Base-by-base conservation (phyloP, 1,140 invertebrate genomes). In the Monomorium pharaonis region DNA sequence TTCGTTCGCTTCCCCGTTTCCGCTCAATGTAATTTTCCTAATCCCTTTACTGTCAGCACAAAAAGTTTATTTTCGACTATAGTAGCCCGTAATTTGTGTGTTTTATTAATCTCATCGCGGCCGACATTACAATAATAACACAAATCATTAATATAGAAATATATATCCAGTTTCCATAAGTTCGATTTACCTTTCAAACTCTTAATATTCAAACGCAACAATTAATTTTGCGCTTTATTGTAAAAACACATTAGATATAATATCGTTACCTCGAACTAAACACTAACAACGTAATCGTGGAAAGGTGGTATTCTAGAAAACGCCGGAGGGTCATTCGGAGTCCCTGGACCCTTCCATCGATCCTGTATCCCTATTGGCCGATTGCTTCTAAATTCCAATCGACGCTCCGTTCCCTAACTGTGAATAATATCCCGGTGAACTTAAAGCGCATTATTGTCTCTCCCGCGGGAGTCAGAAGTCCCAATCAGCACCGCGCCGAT, bases 371-470 rank as follows among this genome's bases (percentile, higher is more conserved):
- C 63, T 42, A 70, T 70, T 69, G 63, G 47, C 33, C 63, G 33
- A 80, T 80, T 54, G 65, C 47, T 80, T 80, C 47, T 56, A 69
- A 70, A 80, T 49, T 80, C 62, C 62, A 70, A 70, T 80, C 77
- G 65, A 70, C 63, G 12, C 44, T n/a, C n/a, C 44, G 16, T 37
- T 69, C 63, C 54, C 63, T 54, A 80, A 80, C 77, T 80, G 49
- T 54, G 42, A 80, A 80, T 80, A 80, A 51, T 80, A 80, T 80
- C 77, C 42, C 16, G 62, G 47, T 54, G 54, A 80, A 80, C 77
- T 80, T 80, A 69, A 69, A 80, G 47, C 63, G 33, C 30, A 16
- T 33, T 69, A 54, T n/a, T 37, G 47, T 42, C 63, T n/a, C n/a
- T 80, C 77, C 77, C 77, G 12, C 63, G 63, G 10, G 77, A 42